Conservation (phyloP, 2,113 vertebrate genomes). For the Emydocephalus ijimae region DNA sequence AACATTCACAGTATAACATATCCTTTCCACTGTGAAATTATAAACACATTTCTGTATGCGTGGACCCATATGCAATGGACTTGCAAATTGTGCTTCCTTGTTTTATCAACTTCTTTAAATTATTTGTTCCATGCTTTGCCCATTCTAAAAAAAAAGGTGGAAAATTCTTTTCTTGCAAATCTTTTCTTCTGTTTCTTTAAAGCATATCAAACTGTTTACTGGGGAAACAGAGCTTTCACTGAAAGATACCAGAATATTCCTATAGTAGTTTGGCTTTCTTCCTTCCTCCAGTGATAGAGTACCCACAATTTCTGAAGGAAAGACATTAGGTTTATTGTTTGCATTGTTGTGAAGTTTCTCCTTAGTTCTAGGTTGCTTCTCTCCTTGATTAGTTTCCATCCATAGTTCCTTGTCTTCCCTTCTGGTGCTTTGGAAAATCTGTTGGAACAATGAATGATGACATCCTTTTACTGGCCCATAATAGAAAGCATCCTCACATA, state of each 20-base stretch:
- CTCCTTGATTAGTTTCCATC: too few species aligned
- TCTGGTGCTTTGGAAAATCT: too few species aligned
- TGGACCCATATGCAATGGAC: constrained; percentile 47
- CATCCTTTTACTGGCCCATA: too few species aligned
- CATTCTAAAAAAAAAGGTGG: constrained; percentile 23
- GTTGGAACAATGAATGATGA: too few species aligned
- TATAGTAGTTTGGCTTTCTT: neutral
- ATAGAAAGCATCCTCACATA: too few species aligned
- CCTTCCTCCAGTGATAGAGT: neutral
- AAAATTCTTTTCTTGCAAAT: constrained; percentile 14
- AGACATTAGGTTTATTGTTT: neutral
- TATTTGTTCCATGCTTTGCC: constrained; percentile 52
- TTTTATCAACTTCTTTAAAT: constrained; percentile 40
- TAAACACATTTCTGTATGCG: constrained; percentile 50
- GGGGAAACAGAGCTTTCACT: neutral
- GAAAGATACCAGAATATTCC: neutral
- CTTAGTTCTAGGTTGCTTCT: too few species aligned
- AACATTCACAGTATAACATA: constrained; percentile 60
- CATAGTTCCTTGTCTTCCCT: too few species aligned
- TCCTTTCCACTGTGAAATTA: constrained; percentile 42
- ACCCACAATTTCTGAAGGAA: neutral
- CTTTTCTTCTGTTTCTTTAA: neutral
- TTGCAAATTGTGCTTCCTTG: constrained; percentile 54
- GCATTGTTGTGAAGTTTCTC: too few species aligned
- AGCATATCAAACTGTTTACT: neutral